Conservation (phyloP, 2,797 vertebrate genomes). For the Sebastiscus albofasciatus region DNA sequence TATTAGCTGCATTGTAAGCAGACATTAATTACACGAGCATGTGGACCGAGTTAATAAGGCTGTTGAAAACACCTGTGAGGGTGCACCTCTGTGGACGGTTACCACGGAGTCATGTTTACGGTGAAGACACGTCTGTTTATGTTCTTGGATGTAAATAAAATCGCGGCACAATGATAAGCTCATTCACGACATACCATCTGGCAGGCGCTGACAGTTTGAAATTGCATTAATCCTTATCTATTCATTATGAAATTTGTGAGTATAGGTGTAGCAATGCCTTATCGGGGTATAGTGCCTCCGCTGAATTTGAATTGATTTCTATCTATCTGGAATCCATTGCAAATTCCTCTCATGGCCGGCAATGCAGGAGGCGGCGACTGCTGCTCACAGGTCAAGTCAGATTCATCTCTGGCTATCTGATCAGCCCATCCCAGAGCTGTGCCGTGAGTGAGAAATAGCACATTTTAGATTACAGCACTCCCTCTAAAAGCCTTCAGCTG, state of each 20-base stretch:
- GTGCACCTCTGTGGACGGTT: conserved; percentile 14
- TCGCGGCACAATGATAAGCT: conserved; percentile 57
- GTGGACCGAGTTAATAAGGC: conserved; percentile 61
- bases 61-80: conserved; percentile 30
- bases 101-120: conserved; percentile 48
- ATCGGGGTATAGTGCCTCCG: conserved; percentile 28
- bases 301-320: conserved; percentile 68
- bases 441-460: conserved; percentile 65
- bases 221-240: conserved; percentile 76
- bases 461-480: conserved; percentile 71
- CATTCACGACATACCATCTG: conserved; percentile 56
- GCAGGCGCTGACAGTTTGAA: conserved; percentile 68
- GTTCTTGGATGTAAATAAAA: conserved; percentile 70
- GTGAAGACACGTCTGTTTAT: conserved; percentile 33
- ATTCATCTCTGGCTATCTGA: conserved; percentile 70
- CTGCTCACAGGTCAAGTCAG: conserved; percentile 72
- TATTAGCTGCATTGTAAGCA: conserved; percentile 67
- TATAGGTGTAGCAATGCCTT: conserved; percentile 41
- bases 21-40: conserved; percentile 68
- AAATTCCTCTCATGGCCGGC: conserved; percentile 64
- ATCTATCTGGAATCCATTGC: conserved; percentile 65
- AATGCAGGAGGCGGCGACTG: conserved; percentile 51
- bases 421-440: conserved; percentile 55
- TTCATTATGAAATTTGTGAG: conserved; percentile 67
- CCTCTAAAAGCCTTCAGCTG: conserved; percentile 69